Evolutionary conservation across 2,113 vertebrate genomes (phyloP), one percentile per base, ranked within the genome.

Genomic region (Amblyornis subalaris): DNA sequence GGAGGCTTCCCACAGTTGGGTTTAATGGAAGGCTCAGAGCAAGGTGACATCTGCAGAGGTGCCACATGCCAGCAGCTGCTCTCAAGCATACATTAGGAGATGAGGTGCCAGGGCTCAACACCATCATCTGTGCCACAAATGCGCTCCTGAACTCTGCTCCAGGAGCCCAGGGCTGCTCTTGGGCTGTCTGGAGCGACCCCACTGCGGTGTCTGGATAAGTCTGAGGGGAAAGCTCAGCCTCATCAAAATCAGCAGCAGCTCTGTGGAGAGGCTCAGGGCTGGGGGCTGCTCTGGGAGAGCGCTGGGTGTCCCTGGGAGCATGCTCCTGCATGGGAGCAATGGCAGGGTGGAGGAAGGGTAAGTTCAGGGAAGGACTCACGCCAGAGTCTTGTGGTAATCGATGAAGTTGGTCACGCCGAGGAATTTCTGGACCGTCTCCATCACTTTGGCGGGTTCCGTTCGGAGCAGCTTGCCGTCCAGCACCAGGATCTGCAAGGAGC

Each of bases 401-500:
- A 99, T 95, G 75, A 97, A 94, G 93, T 98, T 99, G 48, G 97
- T 95, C 76, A 99, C 97, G 0, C 98, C 94, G 0, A 99, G 98
- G 97, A 99, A 99, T 82, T 99, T 99, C 97, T 99, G 99, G 95
- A 99, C 99, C 2, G 98, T 98, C 62, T 99, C 99, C 99, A 99
- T 99, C 94, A 99, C 97, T 84, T 98, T 98, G 86, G 99, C 98
- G 0, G 99, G 99, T 94, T 99, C 99, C 0, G 98, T 98, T 88
- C 99, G 99, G 74, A 99, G 98, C 97, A 99, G 97, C 94, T 99
- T 99, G 60, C 99, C 99, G 24, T 99, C 99, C 96, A 99, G 96
- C 84, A 99, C 99, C 83, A 99, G 97, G 94, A 99, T 97, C 99
- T 99, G 95, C 53, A 85, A 47, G 81, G 74, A 83, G 36, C 61